Evolutionary conservation across 2,888 invertebrate genomes (phyloP).

Genomic region (Plebejus anna): DNA sequence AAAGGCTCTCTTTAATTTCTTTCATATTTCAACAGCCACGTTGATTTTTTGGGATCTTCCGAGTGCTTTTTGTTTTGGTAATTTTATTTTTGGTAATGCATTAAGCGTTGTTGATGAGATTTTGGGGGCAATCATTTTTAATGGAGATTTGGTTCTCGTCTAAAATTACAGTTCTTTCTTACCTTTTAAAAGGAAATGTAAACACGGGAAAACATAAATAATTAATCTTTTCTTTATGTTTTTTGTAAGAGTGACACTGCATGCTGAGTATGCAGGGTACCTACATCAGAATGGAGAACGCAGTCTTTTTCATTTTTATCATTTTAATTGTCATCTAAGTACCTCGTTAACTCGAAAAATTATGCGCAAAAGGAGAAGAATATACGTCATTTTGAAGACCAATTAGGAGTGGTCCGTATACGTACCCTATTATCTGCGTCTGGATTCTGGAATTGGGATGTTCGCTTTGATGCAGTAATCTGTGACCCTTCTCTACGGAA

Average conservation of each 20-base stretch:
- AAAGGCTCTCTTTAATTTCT: not conserved
- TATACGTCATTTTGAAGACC: not conserved
- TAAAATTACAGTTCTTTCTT: not conserved
- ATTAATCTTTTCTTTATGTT: no score
- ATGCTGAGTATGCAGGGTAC: no score
- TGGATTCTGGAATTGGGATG: conserved; percentile 11
- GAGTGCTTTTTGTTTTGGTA: not conserved
- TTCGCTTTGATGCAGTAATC: conserved; percentile 27
- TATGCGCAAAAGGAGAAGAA: not conserved
- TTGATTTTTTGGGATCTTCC: not conserved
- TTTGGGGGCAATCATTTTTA: not conserved
- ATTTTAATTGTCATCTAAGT: not conserved
- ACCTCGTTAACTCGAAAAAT: not conserved
- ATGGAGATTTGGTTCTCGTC: not conserved
- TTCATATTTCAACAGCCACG: not conserved
- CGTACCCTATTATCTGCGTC: conserved; percentile 23
- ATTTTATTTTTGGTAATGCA: not conserved
- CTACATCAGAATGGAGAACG: not conserved
- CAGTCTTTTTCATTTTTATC: not conserved
- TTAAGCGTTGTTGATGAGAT: not conserved
- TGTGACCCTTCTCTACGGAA: not conserved
- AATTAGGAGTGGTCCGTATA: conserved; percentile 19
- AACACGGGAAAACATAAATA: not conserved
- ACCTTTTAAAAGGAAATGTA: not conserved
- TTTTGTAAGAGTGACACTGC: no score